A percentile compares a stretch with the other conserved stretches of the same genome.
Evolutionary conservation across 2,888 invertebrate genomes (phyloP).

Genomic region (Chrysomela aeneicollis): DNA sequence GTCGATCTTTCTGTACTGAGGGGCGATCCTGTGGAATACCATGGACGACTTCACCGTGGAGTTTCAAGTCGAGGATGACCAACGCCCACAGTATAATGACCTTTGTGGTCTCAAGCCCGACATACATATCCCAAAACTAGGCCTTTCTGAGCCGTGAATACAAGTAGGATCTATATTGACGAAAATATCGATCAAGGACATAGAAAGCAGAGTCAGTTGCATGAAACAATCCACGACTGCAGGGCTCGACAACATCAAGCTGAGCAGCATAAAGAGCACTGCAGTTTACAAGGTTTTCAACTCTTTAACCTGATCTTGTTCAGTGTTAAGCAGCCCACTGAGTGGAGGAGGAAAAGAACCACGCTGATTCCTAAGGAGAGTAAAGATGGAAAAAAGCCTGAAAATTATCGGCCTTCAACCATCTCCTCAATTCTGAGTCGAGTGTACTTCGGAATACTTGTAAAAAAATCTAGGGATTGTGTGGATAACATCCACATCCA

Average conservation of each 20-base stretch:
- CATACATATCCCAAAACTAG: slow-evolving; percentile 38
- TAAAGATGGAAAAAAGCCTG: slow-evolving; percentile 44
- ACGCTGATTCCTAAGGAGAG: slow-evolving; percentile 51
- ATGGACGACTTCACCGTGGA: too few relatives aligned
- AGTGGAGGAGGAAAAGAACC: slow-evolving; percentile 51
- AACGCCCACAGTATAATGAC: slow-evolving; percentile 41
- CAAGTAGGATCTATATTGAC: slow-evolving; percentile 21
- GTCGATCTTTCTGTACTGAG: too few relatives aligned
- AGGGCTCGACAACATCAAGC: too few relatives aligned
- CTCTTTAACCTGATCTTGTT: slow-evolving; percentile 37
- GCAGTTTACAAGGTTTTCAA: slow-evolving; percentile 31
- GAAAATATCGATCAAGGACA: slow-evolving; percentile 28
- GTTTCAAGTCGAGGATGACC: too few relatives aligned
- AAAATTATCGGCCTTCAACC: too few relatives aligned
- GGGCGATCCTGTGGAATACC: too few relatives aligned
- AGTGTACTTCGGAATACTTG: slow-evolving; percentile 48
- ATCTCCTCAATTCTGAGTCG: slow-evolving; percentile 18
- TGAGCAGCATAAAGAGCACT: slow-evolving; percentile 2
- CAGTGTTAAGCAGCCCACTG: slow-evolving; percentile 36
- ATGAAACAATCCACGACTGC: too few relatives aligned
- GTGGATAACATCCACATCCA: slow-evolving; percentile 49
- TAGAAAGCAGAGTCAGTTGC: slow-evolving; percentile 3
- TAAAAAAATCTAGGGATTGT: slow-evolving; percentile 38
- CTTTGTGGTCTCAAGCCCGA: slow-evolving; percentile 46
- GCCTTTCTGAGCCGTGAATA: slow-evolving; percentile 15